These are phyloP conservation scores for Stenotaenia linearis DNA, from an alignment of 2,888 invertebrate genomes.

Conservation along the genomic window DNA sequence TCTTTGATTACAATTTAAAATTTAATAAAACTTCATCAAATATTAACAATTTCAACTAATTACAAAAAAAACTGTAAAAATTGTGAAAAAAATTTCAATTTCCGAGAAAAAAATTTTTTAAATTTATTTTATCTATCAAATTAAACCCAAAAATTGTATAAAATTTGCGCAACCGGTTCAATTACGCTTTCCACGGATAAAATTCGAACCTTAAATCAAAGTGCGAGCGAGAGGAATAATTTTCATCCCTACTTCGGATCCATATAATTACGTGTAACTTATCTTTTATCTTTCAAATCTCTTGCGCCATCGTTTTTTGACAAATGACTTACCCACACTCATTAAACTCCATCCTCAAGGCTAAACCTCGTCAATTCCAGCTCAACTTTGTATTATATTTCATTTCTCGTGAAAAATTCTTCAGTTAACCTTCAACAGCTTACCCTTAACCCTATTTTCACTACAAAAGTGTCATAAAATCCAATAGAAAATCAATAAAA, in stretches of 20 bases:
- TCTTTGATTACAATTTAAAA: neutral
- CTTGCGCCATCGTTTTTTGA: too few species aligned
- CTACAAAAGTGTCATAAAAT: too few species aligned
- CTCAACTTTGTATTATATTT: neutral
- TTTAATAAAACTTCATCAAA: neutral
- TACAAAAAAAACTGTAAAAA: neutral
- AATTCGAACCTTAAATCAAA: neutral
- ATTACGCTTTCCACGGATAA: too few species aligned
- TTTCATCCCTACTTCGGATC: neutral
- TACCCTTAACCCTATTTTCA: too few species aligned
- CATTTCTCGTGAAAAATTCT: neutral
- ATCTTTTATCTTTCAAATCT: neutral
- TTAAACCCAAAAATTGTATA: neutral
- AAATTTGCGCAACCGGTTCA: neutral
- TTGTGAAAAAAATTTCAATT: neutral
- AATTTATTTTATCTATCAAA: neutral
- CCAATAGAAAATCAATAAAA: too few species aligned
- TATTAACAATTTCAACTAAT: neutral
- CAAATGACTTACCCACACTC: neutral
- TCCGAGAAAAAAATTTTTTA: too few species aligned
- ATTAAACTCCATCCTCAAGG: conserved; percentile 4
- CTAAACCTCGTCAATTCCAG: neutral
- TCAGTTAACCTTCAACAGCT: too few species aligned
- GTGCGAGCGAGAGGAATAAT: neutral
- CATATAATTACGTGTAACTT: conserved; percentile 4